Conservation (phyloP, 2,888 invertebrate genomes). For the Stratiomys singularior region DNA sequence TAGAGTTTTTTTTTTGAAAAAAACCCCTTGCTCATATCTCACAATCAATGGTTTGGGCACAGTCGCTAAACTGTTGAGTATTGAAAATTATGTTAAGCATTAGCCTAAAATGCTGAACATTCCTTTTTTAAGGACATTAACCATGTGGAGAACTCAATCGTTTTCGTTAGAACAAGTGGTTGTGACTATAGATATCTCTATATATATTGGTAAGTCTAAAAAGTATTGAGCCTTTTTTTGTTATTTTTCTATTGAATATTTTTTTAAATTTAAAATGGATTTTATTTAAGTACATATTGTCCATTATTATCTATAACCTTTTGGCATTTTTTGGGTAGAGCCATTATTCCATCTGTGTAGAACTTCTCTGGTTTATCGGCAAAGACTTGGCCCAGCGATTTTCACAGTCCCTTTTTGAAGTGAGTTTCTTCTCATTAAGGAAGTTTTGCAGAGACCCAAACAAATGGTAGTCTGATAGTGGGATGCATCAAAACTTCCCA, state of each 20-base stretch:
- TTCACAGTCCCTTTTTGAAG: constrained; percentile 14
- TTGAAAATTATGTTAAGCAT: too few species aligned
- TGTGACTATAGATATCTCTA: too few species aligned
- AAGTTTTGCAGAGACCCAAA: constrained; percentile 50
- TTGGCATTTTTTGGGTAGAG: neutral
- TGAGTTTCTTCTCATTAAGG: constrained; percentile 47
- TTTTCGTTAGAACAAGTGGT: too few species aligned
- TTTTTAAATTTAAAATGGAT: neutral
- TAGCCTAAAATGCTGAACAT: too few species aligned
- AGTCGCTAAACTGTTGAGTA: too few species aligned
- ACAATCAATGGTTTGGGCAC: too few species aligned
- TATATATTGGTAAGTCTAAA: neutral
- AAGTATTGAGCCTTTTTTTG: neutral
- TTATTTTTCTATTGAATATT: neutral
- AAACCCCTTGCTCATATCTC: too few species aligned
- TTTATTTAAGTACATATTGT: constrained; percentile 18
- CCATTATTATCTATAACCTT: neutral
- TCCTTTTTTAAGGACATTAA: too few species aligned
- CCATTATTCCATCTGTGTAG: neutral
- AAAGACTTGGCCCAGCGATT: neutral
- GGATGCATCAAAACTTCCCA: constrained; percentile 31
- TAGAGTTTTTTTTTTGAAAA: too few species aligned
- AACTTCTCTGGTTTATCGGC: neutral
- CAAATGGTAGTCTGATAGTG: constrained; percentile 33
- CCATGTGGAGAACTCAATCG: too few species aligned